These are phyloP conservation scores for Tricholaema leucomelas DNA, from an alignment of 2,113 vertebrate genomes.

Conservation along the genomic window DNA sequence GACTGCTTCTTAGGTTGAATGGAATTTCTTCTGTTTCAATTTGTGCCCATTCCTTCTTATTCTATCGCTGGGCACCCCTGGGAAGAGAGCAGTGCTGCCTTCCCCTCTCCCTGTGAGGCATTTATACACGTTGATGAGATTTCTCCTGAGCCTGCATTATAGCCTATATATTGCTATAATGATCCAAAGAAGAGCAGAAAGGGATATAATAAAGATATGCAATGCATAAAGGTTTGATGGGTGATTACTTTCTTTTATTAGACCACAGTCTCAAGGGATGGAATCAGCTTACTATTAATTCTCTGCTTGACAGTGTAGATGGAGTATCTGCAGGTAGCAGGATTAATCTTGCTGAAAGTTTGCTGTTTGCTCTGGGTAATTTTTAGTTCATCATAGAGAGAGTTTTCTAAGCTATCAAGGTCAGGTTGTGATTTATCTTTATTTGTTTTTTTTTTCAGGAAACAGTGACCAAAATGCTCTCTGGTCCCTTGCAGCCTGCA, in stretches of 20 bases:
- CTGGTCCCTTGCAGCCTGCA: not conserved
- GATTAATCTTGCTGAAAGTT: not conserved
- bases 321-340: not conserved
- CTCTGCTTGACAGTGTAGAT: not conserved
- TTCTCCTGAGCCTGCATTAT: not conserved
- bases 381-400: not conserved
- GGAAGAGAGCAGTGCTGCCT: not conserved
- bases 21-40: not conserved
- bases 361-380: not conserved
- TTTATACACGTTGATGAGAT: not conserved
- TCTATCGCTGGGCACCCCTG: not conserved
- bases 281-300: not conserved
- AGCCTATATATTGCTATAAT: not conserved
- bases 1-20: not conserved
- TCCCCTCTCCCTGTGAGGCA: not conserved
- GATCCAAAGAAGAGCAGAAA: not conserved
- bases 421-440: not conserved
- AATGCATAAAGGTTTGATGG: not conserved
- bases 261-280: not conserved
- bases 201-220: not conserved
- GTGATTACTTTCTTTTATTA: not conserved
- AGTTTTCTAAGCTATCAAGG: not conserved
- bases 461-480: not conserved
- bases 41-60: not conserved
- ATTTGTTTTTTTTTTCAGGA: not conserved